Percentiles rank a stretch among this genome's conserved stretches.
phyloP scores from a whole-genome alignment of 2,797 vertebrate species.

The Falco peregrinus region DNA sequence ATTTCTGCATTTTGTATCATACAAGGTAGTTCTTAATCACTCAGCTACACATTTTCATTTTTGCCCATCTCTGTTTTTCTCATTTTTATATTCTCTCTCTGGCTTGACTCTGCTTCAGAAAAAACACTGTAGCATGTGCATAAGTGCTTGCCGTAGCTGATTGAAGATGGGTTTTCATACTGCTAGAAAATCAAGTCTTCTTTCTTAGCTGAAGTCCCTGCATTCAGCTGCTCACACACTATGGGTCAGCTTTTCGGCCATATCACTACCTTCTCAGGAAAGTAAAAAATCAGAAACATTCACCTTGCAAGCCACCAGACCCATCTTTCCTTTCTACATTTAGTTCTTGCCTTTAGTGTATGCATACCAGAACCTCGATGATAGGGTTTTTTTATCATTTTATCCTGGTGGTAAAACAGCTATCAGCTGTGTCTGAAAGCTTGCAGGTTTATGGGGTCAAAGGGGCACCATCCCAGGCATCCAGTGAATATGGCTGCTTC shows the following conservation, averaged over 20 bases:
- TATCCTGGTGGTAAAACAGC: not conserved
- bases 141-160: not conserved
- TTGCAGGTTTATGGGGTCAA: not conserved
- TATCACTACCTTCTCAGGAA: not conserved
- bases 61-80: not conserved
- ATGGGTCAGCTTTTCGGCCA: not conserved
- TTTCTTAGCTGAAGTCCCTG: not conserved
- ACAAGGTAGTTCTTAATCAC: not conserved
- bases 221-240: not conserved
- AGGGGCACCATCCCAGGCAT: not conserved
- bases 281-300: not conserved
- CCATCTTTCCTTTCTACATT: not conserved
- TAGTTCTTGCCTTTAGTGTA: not conserved
- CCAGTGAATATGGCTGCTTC: not conserved
- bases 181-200: not conserved
- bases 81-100: not conserved
- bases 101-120: not conserved
- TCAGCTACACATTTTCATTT: not conserved
- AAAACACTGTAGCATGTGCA: not conserved
- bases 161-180: not conserved
- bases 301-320: not conserved
- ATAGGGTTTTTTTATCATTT: too few species aligned
- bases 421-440: not conserved
- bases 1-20: not conserved
- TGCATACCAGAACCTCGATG: not conserved